phyloP scores from a whole-genome alignment of 1,140 invertebrate species.

The Aphidius ervi region DNA sequence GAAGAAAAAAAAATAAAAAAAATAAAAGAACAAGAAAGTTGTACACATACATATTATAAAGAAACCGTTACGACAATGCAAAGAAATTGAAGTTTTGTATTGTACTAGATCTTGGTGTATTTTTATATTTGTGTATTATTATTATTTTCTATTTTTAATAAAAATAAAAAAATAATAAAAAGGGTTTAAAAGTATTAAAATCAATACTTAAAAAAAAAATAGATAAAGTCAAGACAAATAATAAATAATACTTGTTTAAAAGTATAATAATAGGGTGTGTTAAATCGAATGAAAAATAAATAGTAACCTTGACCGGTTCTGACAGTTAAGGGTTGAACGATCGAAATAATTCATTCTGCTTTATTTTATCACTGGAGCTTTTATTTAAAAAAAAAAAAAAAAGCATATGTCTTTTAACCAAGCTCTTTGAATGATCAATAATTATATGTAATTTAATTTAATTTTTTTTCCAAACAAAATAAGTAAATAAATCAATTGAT shows the following conservation, averaged over 20 bases:
- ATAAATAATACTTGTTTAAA: conserved; percentile 6
- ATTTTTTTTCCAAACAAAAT: neutral
- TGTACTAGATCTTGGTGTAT: conserved; percentile 6
- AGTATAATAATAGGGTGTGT: neutral
- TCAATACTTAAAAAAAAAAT: neutral
- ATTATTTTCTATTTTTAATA: neutral
- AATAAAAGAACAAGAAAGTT: conserved; percentile 8
- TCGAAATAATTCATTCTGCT: too few relatives aligned
- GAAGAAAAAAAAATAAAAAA: neutral
- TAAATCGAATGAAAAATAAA: conserved; percentile 13
- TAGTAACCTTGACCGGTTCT: conserved; percentile 25
- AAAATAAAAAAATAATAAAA: neutral
- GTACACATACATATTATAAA: neutral
- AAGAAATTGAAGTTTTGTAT: conserved; percentile 49
- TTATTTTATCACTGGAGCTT: too few relatives aligned
- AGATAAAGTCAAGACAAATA: conserved; percentile 7
- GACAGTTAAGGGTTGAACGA: conserved; percentile 10
- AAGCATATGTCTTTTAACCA: too few relatives aligned
- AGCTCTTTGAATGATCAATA: too few relatives aligned
- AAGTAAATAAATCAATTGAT: neutral
- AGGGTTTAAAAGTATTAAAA: too few relatives aligned
- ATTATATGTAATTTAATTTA: too few relatives aligned
- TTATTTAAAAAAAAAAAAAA: too few relatives aligned
- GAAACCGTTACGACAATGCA: conserved; percentile 37
- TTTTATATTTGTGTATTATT: neutral